phyloP scores from a whole-genome alignment of 2,888 invertebrate genomes.

The Caenorhabditis sp. region DNA sequence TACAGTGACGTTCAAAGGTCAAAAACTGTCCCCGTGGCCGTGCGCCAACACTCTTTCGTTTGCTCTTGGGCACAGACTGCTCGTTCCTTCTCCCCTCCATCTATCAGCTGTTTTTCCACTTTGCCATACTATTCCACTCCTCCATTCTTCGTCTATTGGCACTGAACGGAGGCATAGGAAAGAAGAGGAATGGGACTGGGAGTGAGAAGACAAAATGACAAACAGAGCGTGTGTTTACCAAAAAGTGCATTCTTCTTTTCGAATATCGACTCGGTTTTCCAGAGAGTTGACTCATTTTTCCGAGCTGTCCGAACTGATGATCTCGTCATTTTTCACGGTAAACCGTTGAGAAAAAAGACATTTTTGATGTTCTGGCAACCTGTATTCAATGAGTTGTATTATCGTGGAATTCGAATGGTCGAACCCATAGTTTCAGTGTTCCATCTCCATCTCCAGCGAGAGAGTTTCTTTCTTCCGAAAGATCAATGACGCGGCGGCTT shows the following conservation, averaged over 20 bases:
- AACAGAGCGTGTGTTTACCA: slow-evolving; percentile 13
- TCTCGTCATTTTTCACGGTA: not conserved
- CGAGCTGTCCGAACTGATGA: not conserved
- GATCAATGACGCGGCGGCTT: too few species aligned
- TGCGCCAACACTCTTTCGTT: slow-evolving; percentile 15
- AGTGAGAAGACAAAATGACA: slow-evolving; percentile 1
- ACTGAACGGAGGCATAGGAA: not conserved
- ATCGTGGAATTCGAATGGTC: too few species aligned
- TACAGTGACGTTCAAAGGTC: slow-evolving; percentile 54
- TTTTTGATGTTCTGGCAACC: too few species aligned
- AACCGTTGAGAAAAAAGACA: too few species aligned
- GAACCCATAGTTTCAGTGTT: too few species aligned
- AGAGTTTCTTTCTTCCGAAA: not conserved
- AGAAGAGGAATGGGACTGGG: not conserved
- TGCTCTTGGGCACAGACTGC: slow-evolving; percentile 22
- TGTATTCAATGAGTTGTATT: too few species aligned
- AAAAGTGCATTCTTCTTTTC: slow-evolving; percentile 9
- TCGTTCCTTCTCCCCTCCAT: not conserved
- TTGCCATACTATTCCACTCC: not conserved
- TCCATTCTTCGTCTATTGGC: slow-evolving; percentile 2
- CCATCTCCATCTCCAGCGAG: too few species aligned
- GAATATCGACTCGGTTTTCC: too few species aligned
- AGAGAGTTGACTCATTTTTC: not conserved
- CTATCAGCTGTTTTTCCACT: slow-evolving; percentile 23
- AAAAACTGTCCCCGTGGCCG: slow-evolving; percentile 49